Conservation (phyloP, 1,140 invertebrate species). For the Drosophila equinoxialis region DNA sequence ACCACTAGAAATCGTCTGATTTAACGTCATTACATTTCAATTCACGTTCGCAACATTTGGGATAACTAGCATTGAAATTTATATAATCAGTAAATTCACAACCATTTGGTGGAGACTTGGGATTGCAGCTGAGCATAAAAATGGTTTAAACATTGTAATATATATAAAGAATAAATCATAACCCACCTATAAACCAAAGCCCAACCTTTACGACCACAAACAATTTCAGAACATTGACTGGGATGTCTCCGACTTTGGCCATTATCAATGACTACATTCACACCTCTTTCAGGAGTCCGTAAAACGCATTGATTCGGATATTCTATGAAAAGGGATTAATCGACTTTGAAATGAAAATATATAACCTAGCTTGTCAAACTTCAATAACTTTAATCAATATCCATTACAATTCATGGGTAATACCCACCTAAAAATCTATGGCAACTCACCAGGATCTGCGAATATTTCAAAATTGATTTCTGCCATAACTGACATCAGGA, state of each 20-base stretch:
- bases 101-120: background rate
- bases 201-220: constrained; percentile 52
- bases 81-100: constrained; percentile 30
- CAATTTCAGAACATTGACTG: constrained; percentile 37
- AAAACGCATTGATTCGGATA: constrained; percentile 46
- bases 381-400: too few relatives aligned
- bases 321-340: constrained; percentile 15
- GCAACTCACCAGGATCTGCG: constrained; percentile 20
- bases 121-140: constrained; percentile 27
- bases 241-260: constrained; percentile 30
- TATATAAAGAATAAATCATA: background rate
- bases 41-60: constrained; percentile 39
- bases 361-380: too few relatives aligned
- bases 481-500: constrained; percentile 19
- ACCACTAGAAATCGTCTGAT: background rate
- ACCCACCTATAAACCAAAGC: constrained; percentile 50
- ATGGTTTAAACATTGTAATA: background rate
- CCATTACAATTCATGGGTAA: too few relatives aligned
- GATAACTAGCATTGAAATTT: constrained; percentile 17
- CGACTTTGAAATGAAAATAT: background rate
- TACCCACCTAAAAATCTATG: too few relatives aligned
- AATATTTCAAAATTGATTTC: constrained; percentile 40
- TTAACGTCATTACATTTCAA: constrained; percentile 34
- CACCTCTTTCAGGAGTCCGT: background rate
- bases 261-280: constrained; percentile 8